Evolutionary conservation across 2,888 invertebrate genomes (phyloP).

Genomic region (Marronus borbonicus): DNA sequence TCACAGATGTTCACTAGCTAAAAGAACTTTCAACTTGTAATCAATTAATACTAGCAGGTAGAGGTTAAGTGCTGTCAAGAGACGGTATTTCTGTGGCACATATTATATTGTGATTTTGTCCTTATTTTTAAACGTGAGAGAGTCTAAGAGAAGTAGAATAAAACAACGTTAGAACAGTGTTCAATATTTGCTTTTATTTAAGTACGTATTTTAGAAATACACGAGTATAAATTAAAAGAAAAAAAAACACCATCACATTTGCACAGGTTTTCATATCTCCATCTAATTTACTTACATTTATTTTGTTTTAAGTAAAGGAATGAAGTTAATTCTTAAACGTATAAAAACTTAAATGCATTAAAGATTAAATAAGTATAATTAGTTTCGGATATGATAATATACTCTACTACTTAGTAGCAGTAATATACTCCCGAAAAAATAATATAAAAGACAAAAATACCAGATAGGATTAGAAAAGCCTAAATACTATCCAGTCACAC

Average conservation of each 20-base stretch:
- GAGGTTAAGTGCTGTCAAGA: neutral
- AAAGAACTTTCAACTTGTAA: no score
- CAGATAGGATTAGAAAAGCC: conserved; percentile 43
- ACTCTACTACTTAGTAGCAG: conserved; percentile 49
- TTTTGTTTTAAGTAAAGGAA: conserved; percentile 13
- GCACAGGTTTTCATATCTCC: conserved; percentile 8
- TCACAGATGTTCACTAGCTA: neutral
- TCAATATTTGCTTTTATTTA: conserved; percentile 9
- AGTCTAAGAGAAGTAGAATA: neutral
- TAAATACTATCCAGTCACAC: conserved; percentile 48
- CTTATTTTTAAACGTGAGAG: neutral
- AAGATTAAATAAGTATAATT: neutral
- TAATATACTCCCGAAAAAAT: conserved; percentile 43
- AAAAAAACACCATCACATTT: conserved; percentile 14
- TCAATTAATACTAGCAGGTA: neutral
- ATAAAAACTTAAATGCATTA: conserved; percentile 26
- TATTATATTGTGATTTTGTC: neutral
- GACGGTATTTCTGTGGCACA: neutral
- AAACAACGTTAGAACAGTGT: neutral
- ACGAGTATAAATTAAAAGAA: conserved; percentile 10
- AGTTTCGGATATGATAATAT: conserved; percentile 23
- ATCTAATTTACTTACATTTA: neutral
- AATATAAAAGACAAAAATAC: conserved; percentile 35
- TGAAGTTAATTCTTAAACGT: conserved; percentile 1
- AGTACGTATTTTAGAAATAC: neutral